These are phyloP conservation scores for Ligdia adustata DNA, from an alignment of 2,888 invertebrate genomes.

Conservation along the genomic window DNA sequence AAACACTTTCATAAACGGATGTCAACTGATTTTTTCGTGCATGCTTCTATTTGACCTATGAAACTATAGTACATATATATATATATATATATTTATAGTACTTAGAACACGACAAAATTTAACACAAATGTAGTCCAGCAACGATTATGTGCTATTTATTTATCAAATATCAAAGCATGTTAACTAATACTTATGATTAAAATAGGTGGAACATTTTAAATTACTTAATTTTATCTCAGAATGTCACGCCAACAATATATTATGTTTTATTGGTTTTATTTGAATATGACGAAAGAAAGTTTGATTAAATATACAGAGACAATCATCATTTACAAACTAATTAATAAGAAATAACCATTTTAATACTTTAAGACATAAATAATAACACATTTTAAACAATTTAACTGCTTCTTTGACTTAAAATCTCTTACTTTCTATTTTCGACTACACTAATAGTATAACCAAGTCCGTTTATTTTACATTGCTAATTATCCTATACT, in stretches of 20 bases:
- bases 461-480: constrained; percentile 80
- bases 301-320: constrained; percentile 72
- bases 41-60: too few species aligned
- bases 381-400: constrained; percentile 85
- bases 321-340: constrained; percentile 82
- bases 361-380: constrained; percentile 85
- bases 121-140: too few species aligned
- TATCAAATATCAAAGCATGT: too few species aligned
- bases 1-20: too few species aligned
- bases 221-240: too few species aligned
- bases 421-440: constrained; percentile 79
- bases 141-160: too few species aligned
- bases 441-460: constrained; percentile 83
- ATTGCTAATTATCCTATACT: constrained; percentile 77
- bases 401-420: constrained; percentile 84
- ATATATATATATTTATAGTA: too few species aligned
- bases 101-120: too few species aligned
- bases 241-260: not conserved
- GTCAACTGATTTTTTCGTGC: too few species aligned
- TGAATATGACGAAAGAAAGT: constrained; percentile 56
- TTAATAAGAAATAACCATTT: constrained; percentile 84
- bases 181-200: too few species aligned
- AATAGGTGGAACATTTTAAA: too few species aligned
- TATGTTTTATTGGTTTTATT: constrained; percentile 75
- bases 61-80: too few species aligned